Evolutionary conservation across 2,888 invertebrate species (phyloP).

Genomic region (Anoplius nigerrimus): DNA sequence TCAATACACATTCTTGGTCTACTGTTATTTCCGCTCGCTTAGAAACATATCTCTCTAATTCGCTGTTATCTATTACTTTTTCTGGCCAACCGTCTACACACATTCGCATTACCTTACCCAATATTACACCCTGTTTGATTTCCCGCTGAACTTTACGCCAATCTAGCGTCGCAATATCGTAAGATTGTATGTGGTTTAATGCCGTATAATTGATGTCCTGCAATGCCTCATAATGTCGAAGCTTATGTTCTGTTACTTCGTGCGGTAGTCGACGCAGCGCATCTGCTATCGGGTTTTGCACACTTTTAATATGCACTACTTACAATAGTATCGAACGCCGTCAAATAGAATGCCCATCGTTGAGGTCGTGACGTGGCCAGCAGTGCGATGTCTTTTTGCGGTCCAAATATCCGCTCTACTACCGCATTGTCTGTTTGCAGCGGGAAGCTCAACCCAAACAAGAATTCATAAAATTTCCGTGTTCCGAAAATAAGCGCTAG

Average conservation of each 20-base stretch:
- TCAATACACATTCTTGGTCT: slow-evolving; percentile 28
- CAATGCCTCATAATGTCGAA: background rate
- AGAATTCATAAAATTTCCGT: slow-evolving; percentile 32
- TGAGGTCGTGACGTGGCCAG: slow-evolving; percentile 33
- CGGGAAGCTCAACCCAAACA: slow-evolving; percentile 28
- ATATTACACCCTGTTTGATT: slow-evolving; percentile 19
- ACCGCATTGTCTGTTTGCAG: slow-evolving; percentile 34
- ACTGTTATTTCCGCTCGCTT: slow-evolving; percentile 33
- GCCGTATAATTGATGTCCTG: background rate
- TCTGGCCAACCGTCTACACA: slow-evolving; percentile 32
- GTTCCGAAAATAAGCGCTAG: slow-evolving; percentile 32
- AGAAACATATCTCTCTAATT: slow-evolving; percentile 18
- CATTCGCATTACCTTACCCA: slow-evolving; percentile 24
- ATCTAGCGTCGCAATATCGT: background rate
- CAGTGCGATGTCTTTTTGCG: slow-evolving; percentile 22
- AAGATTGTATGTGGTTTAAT: background rate
- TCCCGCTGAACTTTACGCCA: too few relatives aligned
- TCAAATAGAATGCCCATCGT: slow-evolving; percentile 33
- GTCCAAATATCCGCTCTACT: slow-evolving; percentile 31
- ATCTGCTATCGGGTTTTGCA: slow-evolving; percentile 26
- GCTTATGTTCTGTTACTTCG: background rate
- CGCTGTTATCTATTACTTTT: slow-evolving; percentile 11
- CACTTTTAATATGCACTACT: slow-evolving; percentile 25
- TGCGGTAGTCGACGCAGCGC: slow-evolving; percentile 27
- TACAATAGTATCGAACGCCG: slow-evolving; percentile 28